Evolutionary conservation across 1,140 invertebrate genomes (phyloP).

Genomic region (Hylaeus volcanicus): DNA sequence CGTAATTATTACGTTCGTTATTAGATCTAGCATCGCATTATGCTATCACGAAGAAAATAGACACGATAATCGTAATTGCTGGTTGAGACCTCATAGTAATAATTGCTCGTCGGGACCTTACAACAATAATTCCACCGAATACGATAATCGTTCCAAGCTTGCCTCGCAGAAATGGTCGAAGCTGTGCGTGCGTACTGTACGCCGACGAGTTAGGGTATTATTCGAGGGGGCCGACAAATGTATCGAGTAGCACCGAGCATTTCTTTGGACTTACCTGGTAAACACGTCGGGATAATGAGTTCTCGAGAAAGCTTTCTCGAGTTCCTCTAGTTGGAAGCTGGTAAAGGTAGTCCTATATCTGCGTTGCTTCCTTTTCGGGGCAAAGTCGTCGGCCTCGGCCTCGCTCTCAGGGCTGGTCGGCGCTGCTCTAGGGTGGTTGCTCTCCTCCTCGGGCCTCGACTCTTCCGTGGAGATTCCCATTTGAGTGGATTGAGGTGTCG

Average conservation of each 20-base stretch:
- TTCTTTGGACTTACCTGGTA: conserved; percentile 88
- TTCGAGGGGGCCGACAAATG: background rate
- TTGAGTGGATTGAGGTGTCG: conserved; percentile 57
- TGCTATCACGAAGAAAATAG: no score
- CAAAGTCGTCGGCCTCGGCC: conserved; percentile 89
- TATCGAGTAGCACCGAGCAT: background rate
- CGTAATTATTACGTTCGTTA: no score
- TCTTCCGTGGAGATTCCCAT: conserved; percentile 79
- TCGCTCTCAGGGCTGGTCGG: conserved; percentile 85
- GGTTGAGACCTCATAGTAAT: no score
- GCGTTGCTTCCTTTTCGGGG: conserved; percentile 94
- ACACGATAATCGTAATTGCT: no score
- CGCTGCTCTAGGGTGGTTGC: conserved; percentile 77
- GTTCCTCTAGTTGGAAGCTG: conserved; percentile 96
- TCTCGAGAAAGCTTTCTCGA: conserved; percentile 98
- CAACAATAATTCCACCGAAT: no score
- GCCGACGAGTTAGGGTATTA: no score
- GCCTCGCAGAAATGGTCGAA: no score
- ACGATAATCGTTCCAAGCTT: no score
- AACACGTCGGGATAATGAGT: conserved; percentile 99
- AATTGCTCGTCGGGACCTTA: no score
- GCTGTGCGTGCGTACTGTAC: no score
- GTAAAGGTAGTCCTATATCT: conserved; percentile 97
- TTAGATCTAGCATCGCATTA: no score
- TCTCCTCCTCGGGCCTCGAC: conserved; percentile 73